phyloP scores from a whole-genome alignment of 2,888 invertebrate species.

The Linnaemya vulpina region DNA sequence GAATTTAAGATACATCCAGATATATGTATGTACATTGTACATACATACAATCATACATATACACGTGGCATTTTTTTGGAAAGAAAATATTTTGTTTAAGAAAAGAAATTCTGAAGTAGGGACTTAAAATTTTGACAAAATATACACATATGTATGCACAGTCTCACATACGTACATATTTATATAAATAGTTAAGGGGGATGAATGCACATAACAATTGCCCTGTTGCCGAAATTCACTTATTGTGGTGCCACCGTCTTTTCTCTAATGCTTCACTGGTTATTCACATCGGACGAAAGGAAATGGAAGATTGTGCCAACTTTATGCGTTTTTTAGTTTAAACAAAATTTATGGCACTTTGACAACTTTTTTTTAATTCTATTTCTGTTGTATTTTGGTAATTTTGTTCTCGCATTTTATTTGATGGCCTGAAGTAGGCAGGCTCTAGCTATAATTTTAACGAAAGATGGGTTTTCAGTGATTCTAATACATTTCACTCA shows the following conservation, averaged over 20 bases:
- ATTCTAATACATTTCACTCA: no score
- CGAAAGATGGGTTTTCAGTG: no score
- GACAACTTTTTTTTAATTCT: slow-evolving; percentile 53
- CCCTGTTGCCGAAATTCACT: slow-evolving; percentile 63
- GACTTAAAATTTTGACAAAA: slow-evolving; percentile 28
- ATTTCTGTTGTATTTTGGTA: slow-evolving; percentile 23
- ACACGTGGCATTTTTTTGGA: slow-evolving; percentile 61
- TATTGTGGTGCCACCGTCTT: slow-evolving; percentile 17
- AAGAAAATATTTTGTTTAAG: slow-evolving; percentile 11
- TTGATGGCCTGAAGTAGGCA: no score
- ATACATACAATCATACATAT: no score
- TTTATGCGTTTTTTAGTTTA: slow-evolving; percentile 65
- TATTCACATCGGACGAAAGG: slow-evolving; percentile 42
- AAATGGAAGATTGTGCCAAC: slow-evolving; percentile 67
- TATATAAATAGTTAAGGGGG: neutral
- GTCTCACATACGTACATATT: no score
- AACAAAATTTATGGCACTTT: slow-evolving; percentile 68
- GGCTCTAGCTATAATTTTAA: no score
- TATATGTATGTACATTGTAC: no score
- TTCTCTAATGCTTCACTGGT: neutral
- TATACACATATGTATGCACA: neutral
- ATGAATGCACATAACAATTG: slow-evolving; percentile 48
- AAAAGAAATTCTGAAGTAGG: slow-evolving; percentile 7
- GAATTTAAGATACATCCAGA: slow-evolving; percentile 62
- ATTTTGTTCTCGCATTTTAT: slow-evolving; percentile 24